These are phyloP conservation scores for Calameuta pallipes DNA, from an alignment of 2,888 invertebrate species.

Conservation along the genomic window DNA sequence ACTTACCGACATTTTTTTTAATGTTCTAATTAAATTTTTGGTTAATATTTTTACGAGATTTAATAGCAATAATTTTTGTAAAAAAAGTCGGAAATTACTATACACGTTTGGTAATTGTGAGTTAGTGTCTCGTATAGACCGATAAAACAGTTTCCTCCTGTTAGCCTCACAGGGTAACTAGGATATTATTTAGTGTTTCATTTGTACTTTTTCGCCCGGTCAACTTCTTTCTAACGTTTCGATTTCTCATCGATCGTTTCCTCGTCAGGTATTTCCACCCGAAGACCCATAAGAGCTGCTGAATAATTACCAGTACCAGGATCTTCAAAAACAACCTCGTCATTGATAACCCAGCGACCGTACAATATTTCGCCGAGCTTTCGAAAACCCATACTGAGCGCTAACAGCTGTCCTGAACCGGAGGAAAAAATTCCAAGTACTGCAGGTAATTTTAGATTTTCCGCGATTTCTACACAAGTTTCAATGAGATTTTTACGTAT, in stretches of 20 bases:
- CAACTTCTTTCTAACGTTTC: neutral
- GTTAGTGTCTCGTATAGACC: too few species aligned
- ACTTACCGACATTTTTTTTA: neutral
- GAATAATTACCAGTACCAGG: constrained; percentile 69
- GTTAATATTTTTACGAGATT: too few species aligned
- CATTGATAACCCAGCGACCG: constrained; percentile 63
- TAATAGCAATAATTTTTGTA: too few species aligned
- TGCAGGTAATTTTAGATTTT: constrained; percentile 34
- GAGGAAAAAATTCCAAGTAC: constrained; percentile 53
- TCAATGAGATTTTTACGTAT: constrained; percentile 42
- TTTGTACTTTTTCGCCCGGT: neutral
- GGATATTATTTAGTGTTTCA: neutral
- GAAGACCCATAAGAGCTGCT: constrained; percentile 52
- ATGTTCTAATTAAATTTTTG: too few species aligned
- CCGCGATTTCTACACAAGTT: constrained; percentile 38
- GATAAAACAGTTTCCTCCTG: too few species aligned
- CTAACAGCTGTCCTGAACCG: constrained; percentile 39
- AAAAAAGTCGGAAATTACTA: too few species aligned
- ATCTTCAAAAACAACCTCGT: constrained; percentile 66
- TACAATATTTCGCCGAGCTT: constrained; percentile 63
- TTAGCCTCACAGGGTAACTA: too few species aligned
- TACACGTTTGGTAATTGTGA: too few species aligned
- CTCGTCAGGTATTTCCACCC: neutral
- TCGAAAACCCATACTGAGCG: constrained; percentile 37
- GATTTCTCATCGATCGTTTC: neutral